Base-by-base conservation (phyloP, 64 coral and sea anemone species). In the Acropora tenuis region DNA sequence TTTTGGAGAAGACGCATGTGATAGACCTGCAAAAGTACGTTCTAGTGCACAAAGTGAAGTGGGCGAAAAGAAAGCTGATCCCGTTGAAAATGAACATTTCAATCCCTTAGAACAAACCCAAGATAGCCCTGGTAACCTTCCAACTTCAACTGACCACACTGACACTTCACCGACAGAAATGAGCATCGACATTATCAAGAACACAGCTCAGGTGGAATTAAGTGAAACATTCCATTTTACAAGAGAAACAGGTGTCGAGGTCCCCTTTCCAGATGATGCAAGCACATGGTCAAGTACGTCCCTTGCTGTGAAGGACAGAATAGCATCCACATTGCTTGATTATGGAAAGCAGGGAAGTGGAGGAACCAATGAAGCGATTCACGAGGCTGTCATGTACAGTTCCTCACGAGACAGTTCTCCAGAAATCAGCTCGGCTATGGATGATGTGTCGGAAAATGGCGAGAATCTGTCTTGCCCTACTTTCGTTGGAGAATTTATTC, bases 401-500 rank as follows among this genome's bases (percentile, higher is more conserved):
- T 67, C 63, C 44, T 12, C 65, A 12, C 72, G 63, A 85, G 82
- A 85, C 4, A 52, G 17, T 49, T 65, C 66, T 40, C 82, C 63
- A n/a, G 82, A 85, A 67, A 50, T 85, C 3, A 85, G 65, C 43
- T 85, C 82, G 49, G 61, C 82, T 16, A 66, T 85, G 65, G 82
- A 85, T 71, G 45, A 68, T 49, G 46, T 85, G 15, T 71, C 63
- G 20, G 58, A 90, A 15, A 69, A 81, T 16, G 83, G 80, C n/a
- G 57, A 87, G 12, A 75, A 97, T 0, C 77, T 80, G 3, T 13
- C 59, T 8, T 50, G 91, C 87, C 68, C 92, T 76, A 97, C 88
- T 2, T 97, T 91, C 75, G 69, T 91, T 57, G 95, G 91, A 7
- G 88, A 76, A 72, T 97, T 88, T 84, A 78, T 91, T 79, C 92